phyloP scores from a whole-genome alignment of 2,888 invertebrate genomes.

The Meghimatium bilineatum region DNA sequence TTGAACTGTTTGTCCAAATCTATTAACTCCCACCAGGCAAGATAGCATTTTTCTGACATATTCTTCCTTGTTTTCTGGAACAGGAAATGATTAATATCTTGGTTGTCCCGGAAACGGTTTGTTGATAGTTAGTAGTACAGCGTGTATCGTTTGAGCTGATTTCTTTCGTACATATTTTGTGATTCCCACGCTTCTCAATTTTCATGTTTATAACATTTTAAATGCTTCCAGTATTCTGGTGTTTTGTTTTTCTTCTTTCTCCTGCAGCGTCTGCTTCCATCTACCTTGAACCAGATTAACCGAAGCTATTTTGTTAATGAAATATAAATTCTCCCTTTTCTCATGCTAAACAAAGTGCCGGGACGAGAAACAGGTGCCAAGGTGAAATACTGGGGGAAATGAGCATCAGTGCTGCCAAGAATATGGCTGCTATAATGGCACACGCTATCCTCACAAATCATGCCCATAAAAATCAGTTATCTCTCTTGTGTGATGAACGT shows the following conservation, averaged over 20 bases:
- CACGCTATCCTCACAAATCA: neutral
- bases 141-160: neutral
- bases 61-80: too few relatives aligned
- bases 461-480: neutral
- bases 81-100: slow-evolving; percentile 6
- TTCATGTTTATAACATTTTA: slow-evolving; percentile 25
- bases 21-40: neutral
- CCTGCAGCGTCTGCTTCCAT: neutral
- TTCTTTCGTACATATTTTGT: neutral
- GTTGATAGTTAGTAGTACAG: neutral
- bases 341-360: neutral
- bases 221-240: neutral
- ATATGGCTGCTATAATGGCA: neutral
- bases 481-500: neutral
- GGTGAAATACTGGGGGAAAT: neutral
- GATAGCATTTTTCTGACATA: neutral
- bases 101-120: slow-evolving; percentile 8
- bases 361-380: neutral
- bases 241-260: neutral
- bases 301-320: neutral
- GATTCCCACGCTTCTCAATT: slow-evolving; percentile 37
- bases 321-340: neutral
- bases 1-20: too few relatives aligned
- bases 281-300: slow-evolving; percentile 16
- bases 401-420: neutral